phyloP scores from a whole-genome alignment of 2,888 invertebrate species.

The Macaria liturata region DNA sequence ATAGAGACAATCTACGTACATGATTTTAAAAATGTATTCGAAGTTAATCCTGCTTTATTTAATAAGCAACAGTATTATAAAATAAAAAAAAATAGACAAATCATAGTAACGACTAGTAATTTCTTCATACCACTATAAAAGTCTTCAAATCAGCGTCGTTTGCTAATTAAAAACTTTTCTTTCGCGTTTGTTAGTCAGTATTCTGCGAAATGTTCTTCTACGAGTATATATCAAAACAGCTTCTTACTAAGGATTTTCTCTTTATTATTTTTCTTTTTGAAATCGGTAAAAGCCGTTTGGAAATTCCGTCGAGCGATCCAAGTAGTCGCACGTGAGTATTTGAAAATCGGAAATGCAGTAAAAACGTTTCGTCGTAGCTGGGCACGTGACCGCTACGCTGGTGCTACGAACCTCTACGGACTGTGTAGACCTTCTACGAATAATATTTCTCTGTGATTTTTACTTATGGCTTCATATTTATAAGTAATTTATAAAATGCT shows the following conservation, averaged over 20 bases:
- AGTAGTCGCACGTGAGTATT: slow-evolving; percentile 49
- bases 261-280: slow-evolving; percentile 5
- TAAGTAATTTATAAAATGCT: no score
- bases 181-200: slow-evolving; percentile 1
- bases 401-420: slow-evolving; percentile 38
- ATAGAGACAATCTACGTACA: no score
- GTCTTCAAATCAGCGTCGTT: not conserved
- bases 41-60: no score
- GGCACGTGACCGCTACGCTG: slow-evolving; percentile 59
- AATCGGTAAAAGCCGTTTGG: slow-evolving; percentile 37
- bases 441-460: no score
- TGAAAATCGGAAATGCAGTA: slow-evolving; percentile 67
- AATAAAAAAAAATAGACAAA: no score
- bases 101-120: no score
- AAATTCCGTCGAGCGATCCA: slow-evolving; percentile 33
- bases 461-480: no score
- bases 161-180: slow-evolving; percentile 5
- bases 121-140: no score
- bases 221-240: slow-evolving; percentile 3
- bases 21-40: no score
- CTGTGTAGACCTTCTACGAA: not conserved
- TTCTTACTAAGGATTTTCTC: not conserved
- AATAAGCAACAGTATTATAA: no score
- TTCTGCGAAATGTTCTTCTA: not conserved
- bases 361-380: slow-evolving; percentile 69